Conservation (phyloP, 1,140 invertebrate genomes). For the Andricus grossulariae region DNA sequence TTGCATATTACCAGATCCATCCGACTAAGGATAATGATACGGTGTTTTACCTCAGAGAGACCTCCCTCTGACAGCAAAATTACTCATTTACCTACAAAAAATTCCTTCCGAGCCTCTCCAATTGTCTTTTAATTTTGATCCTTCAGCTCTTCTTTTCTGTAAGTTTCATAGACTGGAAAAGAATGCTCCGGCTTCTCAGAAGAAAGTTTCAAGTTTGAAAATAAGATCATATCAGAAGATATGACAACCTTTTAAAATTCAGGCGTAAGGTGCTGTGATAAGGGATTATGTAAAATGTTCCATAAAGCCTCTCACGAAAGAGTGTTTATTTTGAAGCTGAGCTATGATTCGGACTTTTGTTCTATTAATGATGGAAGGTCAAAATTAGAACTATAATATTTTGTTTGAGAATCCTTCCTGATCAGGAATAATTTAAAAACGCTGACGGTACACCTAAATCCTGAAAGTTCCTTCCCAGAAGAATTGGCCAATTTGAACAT, state of each 20-base stretch:
- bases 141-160: not conserved
- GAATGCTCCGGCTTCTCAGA: not conserved
- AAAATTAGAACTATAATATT: too few relatives aligned
- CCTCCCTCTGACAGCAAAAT: slow-evolving; percentile 51
- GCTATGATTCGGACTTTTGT: too few relatives aligned
- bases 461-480: not conserved
- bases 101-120: not conserved
- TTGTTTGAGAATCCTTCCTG: too few relatives aligned
- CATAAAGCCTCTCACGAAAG: too few relatives aligned
- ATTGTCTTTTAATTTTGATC: slow-evolving; percentile 27
- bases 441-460: not conserved
- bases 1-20: slow-evolving; percentile 50
- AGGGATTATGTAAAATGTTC: too few relatives aligned
- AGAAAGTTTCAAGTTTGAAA: too few relatives aligned
- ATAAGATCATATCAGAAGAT: too few relatives aligned
- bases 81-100: slow-evolving; percentile 35
- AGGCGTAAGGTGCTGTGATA: too few relatives aligned
- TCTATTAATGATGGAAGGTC: too few relatives aligned
- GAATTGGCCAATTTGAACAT: slow-evolving; percentile 24
- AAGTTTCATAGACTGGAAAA: not conserved
- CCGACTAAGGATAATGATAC: slow-evolving; percentile 61
- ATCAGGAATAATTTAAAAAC: too few relatives aligned
- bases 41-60: slow-evolving; percentile 49
- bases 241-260: too few relatives aligned
- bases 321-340: too few relatives aligned